Evolutionary conservation across 2,797 vertebrate genomes (phyloP).

Genomic region (Mallotus villosus): DNA sequence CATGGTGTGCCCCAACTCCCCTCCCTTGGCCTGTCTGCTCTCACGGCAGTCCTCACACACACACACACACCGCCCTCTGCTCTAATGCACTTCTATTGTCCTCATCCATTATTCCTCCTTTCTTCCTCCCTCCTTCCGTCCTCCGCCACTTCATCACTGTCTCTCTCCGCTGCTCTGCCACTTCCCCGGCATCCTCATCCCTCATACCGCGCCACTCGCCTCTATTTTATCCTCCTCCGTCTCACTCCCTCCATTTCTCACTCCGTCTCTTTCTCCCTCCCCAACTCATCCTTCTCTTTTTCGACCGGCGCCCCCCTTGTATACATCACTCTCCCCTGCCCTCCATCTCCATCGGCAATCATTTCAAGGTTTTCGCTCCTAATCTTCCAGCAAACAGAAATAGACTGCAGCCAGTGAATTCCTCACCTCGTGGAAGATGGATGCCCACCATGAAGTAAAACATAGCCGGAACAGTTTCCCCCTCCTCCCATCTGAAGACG

Average conservation of each 20-base stretch:
- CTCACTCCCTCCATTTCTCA: slow-evolving; percentile 49
- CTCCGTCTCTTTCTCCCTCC: slow-evolving; percentile 55
- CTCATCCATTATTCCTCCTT: slow-evolving; percentile 78
- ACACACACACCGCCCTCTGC: slow-evolving; percentile 47
- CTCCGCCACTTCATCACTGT: slow-evolving; percentile 73
- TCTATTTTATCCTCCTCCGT: slow-evolving; percentile 28
- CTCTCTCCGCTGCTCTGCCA: slow-evolving; percentile 62
- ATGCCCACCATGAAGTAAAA: slow-evolving; percentile 2
- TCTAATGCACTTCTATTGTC: slow-evolving; percentile 81
- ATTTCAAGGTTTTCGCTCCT: slow-evolving; percentile 32
- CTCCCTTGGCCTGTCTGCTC: slow-evolving; percentile 1
- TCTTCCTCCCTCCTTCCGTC: slow-evolving; percentile 49
- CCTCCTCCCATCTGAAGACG: background rate
- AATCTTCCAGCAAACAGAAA: slow-evolving; percentile 41
- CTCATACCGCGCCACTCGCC: slow-evolving; percentile 55
- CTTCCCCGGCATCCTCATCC: slow-evolving; percentile 63
- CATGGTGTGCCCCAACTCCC: background rate
- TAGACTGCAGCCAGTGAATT: slow-evolving; percentile 17
- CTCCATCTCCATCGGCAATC: slow-evolving; percentile 34
- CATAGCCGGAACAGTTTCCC: background rate
- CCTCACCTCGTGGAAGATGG: slow-evolving; percentile 21
- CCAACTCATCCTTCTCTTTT: slow-evolving; percentile 50
- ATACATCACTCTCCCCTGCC: slow-evolving; percentile 22
- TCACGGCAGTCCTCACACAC: slow-evolving; percentile 14
- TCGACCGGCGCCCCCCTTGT: slow-evolving; percentile 2